Base-by-base conservation (phyloP, 2,113 vertebrate species). In the Lophius piscatorius region DNA sequence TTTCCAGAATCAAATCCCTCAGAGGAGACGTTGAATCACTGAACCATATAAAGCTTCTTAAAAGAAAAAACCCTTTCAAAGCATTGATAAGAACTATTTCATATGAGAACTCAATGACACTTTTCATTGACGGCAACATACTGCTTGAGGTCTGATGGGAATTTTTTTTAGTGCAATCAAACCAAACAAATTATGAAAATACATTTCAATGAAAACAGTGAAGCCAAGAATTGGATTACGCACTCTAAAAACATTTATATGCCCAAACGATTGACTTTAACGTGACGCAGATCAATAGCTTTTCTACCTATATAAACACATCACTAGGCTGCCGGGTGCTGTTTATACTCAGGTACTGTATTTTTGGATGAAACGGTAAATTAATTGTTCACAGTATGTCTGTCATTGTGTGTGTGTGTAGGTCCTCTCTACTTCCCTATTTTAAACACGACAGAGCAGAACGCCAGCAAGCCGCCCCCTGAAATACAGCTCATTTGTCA, bases 401-500 rank as follows among this genome's bases (percentile, higher is more conserved):
- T 31, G 24, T 9, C 3, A 8, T 1, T 60, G 29, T 24, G 18
- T 36, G 42, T 38, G 29, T 47, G 33, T 45, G 36, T 31, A 22
- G 44, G 8, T 52, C 29, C 22, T 38, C 47, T 4, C 34, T 22
- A 34, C 35, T 10, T 17, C 21, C 50, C 24, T 2, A 14, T 46
- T 66, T 41, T 75, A 74, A 74, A 76, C 47, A 80, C 70, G 76
- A 36, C 73, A 36, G 73, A 85, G 76, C 76, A 58, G 67, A 87
- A 85, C 78, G n/a, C 21, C 33, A 29, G 48, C n/a, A 49, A 73
- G 68, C 51, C 14, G 23, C 54, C 31, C 50, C 47, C 65, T 72
- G 64, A 74, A 82, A 74, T 64, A 52, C 46, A 66, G 24, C 76
- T 81, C 80, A 58, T 85, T 87, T 80, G 65, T 85, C 86, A 87